Base-by-base conservation (phyloP, 2,888 invertebrate genomes). In the Cosmia pyralina region DNA sequence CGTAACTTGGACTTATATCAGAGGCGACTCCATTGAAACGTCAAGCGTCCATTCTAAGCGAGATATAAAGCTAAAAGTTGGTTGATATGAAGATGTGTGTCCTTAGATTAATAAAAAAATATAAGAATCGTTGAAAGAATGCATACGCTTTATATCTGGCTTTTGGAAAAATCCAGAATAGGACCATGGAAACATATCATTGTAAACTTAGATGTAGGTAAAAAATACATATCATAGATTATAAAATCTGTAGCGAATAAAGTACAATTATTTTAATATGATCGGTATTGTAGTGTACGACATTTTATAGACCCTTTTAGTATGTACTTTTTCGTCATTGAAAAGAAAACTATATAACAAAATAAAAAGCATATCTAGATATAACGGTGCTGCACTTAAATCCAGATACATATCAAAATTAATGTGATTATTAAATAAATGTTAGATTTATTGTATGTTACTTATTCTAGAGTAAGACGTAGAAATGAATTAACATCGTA, bases 61-160 rank as follows among this genome's bases (percentile, higher is more conserved):
- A 95, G 95, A 96, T 95, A 95, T 96, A 94, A 96, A 95, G 94
- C 95, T 92, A 89, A 90, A 89, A 89, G 89, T 91, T 87, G 92
- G 90, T 90, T 91, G 90, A 91, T 89, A 88, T 85, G 88, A 87
- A 85, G 83, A 88, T 89, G 84, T 83, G 79, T 90, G 90, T 92
- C 91, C 90, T 90, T 94, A 94, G 91, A 89, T 84, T 90, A 87
- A 84, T 88, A 90, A 90, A 91, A 78, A 89, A 88, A 88, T 88
- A 88, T 91, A 93, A 92, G 91, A 93, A 93, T 92, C 91, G 91
- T 92, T 92, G 90, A 94, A 94, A 95, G 95, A 96, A 96, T 95
- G 95, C 92, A 94, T 93, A 92, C 96, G 96, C 96, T 96, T 96
- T 95, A 95, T 95, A 94, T 96, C 95, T 95, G 94, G 95, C 95